These are phyloP conservation scores for Amphimedon queenslandica DNA, from an alignment of 37 sponge, comb jelly and placozoan species.

Conservation along the genomic window DNA sequence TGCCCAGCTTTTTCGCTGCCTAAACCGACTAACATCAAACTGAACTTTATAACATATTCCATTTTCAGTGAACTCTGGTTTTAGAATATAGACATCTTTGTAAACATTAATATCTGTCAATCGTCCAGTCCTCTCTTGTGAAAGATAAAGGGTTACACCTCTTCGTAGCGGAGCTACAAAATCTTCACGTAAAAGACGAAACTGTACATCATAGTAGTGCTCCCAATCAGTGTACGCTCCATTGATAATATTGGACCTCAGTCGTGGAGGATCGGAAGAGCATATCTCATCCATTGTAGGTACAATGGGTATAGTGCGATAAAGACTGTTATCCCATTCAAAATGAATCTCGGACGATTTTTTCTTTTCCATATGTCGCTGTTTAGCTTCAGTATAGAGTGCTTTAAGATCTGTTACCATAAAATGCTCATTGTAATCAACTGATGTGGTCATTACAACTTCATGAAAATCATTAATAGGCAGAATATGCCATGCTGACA, in stretches of 20 bases:
- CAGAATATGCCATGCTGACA: conserved; percentile 27
- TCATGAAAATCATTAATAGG: conserved; percentile 26
- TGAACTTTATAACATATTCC: conserved; percentile 59
- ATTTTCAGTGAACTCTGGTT: conserved; percentile 21
- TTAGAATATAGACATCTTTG: conserved; percentile 30
- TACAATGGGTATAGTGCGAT: conserved; percentile 25
- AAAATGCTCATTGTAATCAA: background rate
- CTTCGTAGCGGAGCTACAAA: conserved; percentile 79
- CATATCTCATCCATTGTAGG: conserved; percentile 54
- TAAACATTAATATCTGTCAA: conserved; percentile 64
- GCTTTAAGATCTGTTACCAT: background rate
- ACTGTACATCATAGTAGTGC: conserved; percentile 84
- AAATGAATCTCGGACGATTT: background rate
- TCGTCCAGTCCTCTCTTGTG: conserved; percentile 17
- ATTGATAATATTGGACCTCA: conserved; percentile 50
- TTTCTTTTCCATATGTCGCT: background rate
- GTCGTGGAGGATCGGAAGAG: conserved; percentile 8
- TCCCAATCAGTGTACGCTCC: conserved; percentile 64
- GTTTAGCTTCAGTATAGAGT: background rate
- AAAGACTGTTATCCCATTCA: conserved; percentile 52
- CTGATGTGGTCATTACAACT: background rate
- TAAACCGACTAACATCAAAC: conserved; percentile 43
- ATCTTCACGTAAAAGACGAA: conserved; percentile 84
- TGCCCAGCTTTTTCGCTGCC: conserved; percentile 51
- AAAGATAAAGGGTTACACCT: conserved; percentile 55